Conservation (phyloP, 2,888 invertebrate genomes). For the Dorcus hopei region DNA sequence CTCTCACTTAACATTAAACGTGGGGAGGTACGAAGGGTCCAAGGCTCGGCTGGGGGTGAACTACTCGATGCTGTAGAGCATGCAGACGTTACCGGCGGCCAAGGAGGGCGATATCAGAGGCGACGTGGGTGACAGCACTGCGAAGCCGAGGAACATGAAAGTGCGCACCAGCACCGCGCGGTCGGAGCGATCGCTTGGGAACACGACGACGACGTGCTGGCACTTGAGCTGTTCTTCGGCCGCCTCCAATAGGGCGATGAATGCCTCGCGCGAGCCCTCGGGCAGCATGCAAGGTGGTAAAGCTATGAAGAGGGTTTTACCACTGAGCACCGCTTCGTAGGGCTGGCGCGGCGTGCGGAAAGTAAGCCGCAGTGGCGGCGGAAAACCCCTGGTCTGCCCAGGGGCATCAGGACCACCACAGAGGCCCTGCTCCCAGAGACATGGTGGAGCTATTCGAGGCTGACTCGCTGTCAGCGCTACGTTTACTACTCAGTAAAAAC, state of each 20-base stretch:
- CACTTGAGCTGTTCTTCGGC: slow-evolving; percentile 90
- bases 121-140: slow-evolving; percentile 79
- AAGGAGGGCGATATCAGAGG: slow-evolving; percentile 64
- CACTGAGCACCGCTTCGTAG: slow-evolving; percentile 54
- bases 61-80: slow-evolving; percentile 50
- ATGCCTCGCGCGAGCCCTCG: slow-evolving; percentile 92
- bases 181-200: slow-evolving; percentile 65
- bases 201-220: slow-evolving; percentile 67
- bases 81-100: slow-evolving; percentile 46
- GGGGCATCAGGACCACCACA: slow-evolving; percentile 99
- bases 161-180: slow-evolving; percentile 86
- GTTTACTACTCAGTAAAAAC: slow-evolving; percentile 54
- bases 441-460: slow-evolving; percentile 73
- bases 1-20: background rate
- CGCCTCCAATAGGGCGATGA: slow-evolving; percentile 90
- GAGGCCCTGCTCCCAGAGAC: slow-evolving; percentile 99
- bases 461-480: slow-evolving; percentile 66
- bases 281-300: slow-evolving; percentile 82
- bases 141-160: slow-evolving; percentile 96
- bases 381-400: slow-evolving; percentile 66
- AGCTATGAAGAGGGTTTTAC: slow-evolving; percentile 81
- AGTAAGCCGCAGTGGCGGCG: slow-evolving; percentile 45
- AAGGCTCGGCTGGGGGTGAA: slow-evolving; percentile 36
- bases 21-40: slow-evolving; percentile 10
- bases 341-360: slow-evolving; percentile 50